These are phyloP conservation scores for Pristionchus entomophagus DNA, from an alignment of 2,888 invertebrate species.

Conservation along the genomic window DNA sequence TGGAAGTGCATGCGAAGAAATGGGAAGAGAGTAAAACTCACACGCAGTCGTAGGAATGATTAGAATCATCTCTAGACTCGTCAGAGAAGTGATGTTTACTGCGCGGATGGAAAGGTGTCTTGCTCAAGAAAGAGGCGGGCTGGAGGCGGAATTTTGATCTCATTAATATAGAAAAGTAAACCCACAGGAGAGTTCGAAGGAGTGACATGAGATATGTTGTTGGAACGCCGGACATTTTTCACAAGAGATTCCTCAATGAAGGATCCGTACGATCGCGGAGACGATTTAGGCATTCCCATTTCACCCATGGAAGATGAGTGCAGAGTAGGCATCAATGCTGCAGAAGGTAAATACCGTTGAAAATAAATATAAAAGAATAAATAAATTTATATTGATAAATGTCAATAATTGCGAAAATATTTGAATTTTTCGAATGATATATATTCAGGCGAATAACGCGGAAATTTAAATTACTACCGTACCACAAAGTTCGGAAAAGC, in stretches of 20 bases:
- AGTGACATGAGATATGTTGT: slow-evolving; percentile 7
- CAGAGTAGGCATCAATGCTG: background rate
- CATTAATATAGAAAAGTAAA: background rate
- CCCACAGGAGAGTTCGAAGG: slow-evolving; percentile 31
- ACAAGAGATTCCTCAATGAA: background rate
- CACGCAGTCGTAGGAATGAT: slow-evolving; percentile 34
- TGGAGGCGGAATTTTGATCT: background rate
- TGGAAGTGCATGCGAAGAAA: too few relatives aligned
- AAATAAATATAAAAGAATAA: too few relatives aligned
- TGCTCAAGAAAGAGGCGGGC: background rate
- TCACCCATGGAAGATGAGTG: background rate
- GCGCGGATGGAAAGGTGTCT: background rate
- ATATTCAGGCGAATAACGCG: too few relatives aligned
- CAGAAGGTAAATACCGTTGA: too few relatives aligned
- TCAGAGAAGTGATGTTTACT: background rate
- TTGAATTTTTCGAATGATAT: too few relatives aligned
- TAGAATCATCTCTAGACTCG: slow-evolving; percentile 38
- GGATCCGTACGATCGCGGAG: background rate
- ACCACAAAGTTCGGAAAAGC: too few relatives aligned
- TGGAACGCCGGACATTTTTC: background rate
- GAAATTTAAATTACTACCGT: too few relatives aligned
- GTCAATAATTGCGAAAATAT: too few relatives aligned
- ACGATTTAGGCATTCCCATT: background rate
- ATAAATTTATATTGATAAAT: too few relatives aligned
- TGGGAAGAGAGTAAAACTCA: too few relatives aligned